Conservation (phyloP, 2,113 vertebrate species). For the Aphyosemion australe region DNA sequence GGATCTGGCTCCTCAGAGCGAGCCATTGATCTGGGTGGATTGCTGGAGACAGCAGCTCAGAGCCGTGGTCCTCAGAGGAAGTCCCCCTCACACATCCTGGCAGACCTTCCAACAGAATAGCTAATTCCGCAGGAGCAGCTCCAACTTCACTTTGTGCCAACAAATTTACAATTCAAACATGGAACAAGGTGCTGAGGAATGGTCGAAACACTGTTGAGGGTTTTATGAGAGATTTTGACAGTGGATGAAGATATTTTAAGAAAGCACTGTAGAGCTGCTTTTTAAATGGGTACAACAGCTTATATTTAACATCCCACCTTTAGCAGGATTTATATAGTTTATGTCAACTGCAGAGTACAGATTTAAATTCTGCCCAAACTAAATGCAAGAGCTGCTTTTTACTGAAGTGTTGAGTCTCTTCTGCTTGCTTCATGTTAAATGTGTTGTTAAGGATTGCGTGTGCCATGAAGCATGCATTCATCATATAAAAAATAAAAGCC, state of each 20-base stretch:
- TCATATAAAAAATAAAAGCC: no score
- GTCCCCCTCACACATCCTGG: conserved; percentile 67
- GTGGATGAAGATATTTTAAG: conserved; percentile 17
- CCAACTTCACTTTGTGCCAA: conserved; percentile 63
- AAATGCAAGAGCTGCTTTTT: no score
- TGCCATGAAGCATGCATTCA: no score
- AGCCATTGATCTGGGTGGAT: conserved; percentile 75
- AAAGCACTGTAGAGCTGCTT: no score
- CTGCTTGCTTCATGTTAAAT: no score
- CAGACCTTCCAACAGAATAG: conserved; percentile 81
- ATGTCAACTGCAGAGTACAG: background rate
- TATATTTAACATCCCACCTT: conserved; percentile 6
- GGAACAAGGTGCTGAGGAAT: conserved; percentile 67
- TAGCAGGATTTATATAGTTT: conserved; percentile 2
- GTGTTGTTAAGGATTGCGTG: no score
- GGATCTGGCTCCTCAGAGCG: conserved; percentile 1
- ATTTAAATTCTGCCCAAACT: no score
- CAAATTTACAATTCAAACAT: conserved; percentile 81
- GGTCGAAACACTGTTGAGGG: conserved; percentile 67
- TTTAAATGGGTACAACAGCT: no score
- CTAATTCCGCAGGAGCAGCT: conserved; percentile 73
- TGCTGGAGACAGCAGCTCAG: conserved; percentile 69
- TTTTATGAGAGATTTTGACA: conserved; percentile 63
- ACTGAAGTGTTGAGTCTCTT: no score
- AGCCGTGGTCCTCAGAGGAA: conserved; percentile 65